These are phyloP conservation scores for Parotia lawesii DNA, from an alignment of 2,113 vertebrate genomes.

Conservation along the genomic window DNA sequence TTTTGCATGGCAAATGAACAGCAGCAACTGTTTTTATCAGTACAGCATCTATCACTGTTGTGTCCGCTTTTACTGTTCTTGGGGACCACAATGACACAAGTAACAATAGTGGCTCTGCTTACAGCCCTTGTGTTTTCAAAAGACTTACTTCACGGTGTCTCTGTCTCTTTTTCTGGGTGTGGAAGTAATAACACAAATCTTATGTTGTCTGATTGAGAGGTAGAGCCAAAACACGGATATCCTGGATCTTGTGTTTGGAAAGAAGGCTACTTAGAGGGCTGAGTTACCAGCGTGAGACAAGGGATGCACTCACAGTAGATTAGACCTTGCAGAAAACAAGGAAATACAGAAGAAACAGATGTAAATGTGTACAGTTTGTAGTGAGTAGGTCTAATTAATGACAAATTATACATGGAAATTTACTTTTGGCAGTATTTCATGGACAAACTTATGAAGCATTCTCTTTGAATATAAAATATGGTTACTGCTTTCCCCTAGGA, in stretches of 20 bases:
- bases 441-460: not conserved
- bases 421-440: not conserved
- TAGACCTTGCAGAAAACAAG: not conserved
- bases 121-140: not conserved
- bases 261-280: not conserved
- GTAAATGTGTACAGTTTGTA: not conserved
- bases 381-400: not conserved
- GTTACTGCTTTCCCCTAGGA: not conserved
- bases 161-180: not conserved
- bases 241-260: not conserved
- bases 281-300: not conserved
- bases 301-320: not conserved
- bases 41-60: not conserved
- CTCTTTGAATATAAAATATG: not conserved
- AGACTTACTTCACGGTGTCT: not conserved
- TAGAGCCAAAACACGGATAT: not conserved
- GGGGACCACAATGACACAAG: not conserved
- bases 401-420: not conserved
- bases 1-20: not conserved
- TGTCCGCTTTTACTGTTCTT: not conserved
- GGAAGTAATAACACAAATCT: not conserved
- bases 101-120: not conserved
- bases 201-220: not conserved
- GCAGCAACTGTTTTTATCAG: not conserved
- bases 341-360: not conserved